Conservation (phyloP, 37 sponge, comb jelly and placozoan genomes). For the Theonella swinhoei region DNA sequence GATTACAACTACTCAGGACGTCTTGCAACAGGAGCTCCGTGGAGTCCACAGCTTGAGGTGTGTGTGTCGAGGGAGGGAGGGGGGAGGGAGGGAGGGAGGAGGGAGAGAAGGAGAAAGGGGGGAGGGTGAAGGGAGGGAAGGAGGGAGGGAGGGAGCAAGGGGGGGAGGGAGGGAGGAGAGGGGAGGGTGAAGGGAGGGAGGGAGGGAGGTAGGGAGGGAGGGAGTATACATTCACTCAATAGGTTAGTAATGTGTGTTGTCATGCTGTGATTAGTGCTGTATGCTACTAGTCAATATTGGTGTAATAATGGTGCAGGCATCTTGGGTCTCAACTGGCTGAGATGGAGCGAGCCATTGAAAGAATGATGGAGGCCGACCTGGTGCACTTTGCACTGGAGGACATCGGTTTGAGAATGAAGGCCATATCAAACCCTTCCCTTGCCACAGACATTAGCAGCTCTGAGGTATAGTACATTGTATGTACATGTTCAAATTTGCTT, state of each 20-base stretch:
- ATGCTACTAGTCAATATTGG: too few species aligned
- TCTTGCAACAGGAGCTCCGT: constrained; percentile 82
- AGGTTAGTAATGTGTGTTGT: background rate
- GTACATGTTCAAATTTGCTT: too few species aligned
- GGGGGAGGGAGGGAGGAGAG: background rate
- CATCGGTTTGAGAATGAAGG: constrained; percentile 24
- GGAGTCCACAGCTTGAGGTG: constrained; percentile 92
- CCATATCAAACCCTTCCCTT: background rate
- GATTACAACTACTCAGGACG: constrained; percentile 93
- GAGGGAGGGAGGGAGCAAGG: too few species aligned
- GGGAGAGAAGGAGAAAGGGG: background rate
- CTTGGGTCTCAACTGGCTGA: constrained; percentile 89
- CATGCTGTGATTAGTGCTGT: too few species aligned
- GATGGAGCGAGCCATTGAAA: constrained; percentile 90
- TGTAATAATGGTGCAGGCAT: too few species aligned
- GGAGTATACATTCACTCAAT: background rate
- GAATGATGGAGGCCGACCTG: constrained; percentile 94
- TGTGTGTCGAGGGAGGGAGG: too few species aligned
- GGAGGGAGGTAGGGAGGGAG: too few species aligned
- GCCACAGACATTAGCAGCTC: background rate
- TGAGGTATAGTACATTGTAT: constrained; percentile 1
- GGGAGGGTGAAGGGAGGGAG: background rate
- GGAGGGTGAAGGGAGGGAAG: too few species aligned
- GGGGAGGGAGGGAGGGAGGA: background rate
- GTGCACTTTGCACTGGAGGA: constrained; percentile 74